Base-by-base conservation (phyloP, 1,140 invertebrate genomes). In the Papilio helenus region DNA sequence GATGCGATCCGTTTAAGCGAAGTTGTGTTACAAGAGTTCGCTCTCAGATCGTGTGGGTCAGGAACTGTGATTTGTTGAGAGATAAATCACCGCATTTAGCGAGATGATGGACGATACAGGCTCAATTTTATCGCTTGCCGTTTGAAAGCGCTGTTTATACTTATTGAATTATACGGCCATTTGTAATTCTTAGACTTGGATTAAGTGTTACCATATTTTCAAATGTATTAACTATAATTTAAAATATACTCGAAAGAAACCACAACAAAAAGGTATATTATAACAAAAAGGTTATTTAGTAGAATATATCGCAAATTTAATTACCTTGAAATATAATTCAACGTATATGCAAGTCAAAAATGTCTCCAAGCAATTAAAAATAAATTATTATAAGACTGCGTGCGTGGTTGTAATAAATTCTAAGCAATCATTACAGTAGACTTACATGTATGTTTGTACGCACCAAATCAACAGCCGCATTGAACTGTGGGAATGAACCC, bases 1-100 rank as follows among this genome's bases (percentile, higher is more conserved):
- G 72, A n/a, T 42, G 42, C 72, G 42, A 23, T 49, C 42, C 72
- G 42, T 74, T 74, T 74, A 74, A 46, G 72, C 44, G 44, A 74
- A 49, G 42, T 51, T 74, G 72, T 44, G 42, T 74, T 49, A 74
- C 72, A 74, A 74, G 72, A 74, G 72, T 74, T 46, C 44, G 72
- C 39, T 74, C 72, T 42, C 72, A 74, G 72, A 49, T 49, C 72
- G 72, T 74, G 72, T 74, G 51, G 72, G 72, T 74, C 72, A 74
- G 72, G 72, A 74, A 74, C 72, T 74, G 72, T 44, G 72, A 74
- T 74, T 74, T 74, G 72, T 74, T 74, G 44, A 49, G 20, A 74
- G 72, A 74, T 74, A 74, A 74, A 74, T 74, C 44, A 74, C 39
- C 14, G 44, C 42, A 74, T 44, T 74, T 74, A 74, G 72, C 72